A percentile compares a stretch with the other conserved stretches of the same genome.
Evolutionary conservation across 2,797 vertebrate species (phyloP).

Genomic region (Cercopithecus petaurista): DNA sequence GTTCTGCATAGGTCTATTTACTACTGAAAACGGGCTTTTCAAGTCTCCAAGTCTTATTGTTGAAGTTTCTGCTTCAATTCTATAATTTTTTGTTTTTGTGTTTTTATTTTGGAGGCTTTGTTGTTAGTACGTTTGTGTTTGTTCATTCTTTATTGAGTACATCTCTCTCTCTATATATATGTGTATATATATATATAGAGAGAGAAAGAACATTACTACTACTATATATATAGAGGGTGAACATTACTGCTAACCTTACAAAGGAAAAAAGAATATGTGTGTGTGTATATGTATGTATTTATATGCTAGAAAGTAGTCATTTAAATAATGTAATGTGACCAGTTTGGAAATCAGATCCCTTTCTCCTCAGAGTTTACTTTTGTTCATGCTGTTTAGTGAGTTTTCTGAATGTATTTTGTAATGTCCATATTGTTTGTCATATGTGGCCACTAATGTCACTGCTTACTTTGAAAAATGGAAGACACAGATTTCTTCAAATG

Average conservation of each 20-base stretch:
- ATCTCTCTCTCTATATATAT: too few relatives aligned
- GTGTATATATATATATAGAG: rapidly evolving
- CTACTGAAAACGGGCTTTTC: background rate
- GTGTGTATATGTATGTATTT: too few relatives aligned
- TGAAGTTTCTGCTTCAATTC: background rate
- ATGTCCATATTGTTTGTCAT: too few relatives aligned
- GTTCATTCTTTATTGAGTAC: too few relatives aligned
- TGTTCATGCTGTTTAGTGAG: background rate
- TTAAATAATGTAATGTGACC: background rate
- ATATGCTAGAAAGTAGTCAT: background rate
- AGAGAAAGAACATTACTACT: too few relatives aligned
- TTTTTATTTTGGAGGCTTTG: background rate
- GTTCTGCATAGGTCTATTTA: background rate
- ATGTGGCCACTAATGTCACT: background rate
- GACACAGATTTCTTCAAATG: background rate
- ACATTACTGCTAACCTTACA: too few relatives aligned
- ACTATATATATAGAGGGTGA: too few relatives aligned
- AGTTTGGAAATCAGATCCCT: background rate
- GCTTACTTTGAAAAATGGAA: background rate
- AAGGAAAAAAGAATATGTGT: too few relatives aligned
- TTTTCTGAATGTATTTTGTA: background rate
- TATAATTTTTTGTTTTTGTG: background rate
- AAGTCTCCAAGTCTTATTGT: background rate
- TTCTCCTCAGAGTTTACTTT: background rate
- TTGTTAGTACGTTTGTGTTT: background rate